Percentiles rank a stretch among this genome's conserved stretches.
Evolutionary conservation across 2,113 vertebrate genomes (phyloP).

Genomic region (Anhinga anhinga): DNA sequence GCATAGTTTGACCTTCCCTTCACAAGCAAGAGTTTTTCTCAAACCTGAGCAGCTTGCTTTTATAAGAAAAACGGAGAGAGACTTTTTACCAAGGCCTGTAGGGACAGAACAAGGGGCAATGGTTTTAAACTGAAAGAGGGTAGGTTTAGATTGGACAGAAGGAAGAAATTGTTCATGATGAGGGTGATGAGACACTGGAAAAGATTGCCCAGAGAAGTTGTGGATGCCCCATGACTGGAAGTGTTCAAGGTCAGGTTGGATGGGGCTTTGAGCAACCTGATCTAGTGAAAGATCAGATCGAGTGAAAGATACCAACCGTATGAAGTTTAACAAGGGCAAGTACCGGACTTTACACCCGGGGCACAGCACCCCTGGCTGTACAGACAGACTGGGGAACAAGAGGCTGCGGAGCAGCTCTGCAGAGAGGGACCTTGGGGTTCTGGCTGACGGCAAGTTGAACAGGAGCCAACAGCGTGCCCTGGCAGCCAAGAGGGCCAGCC

Average conservation of each 20-base stretch:
- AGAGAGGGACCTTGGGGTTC: too few species aligned
- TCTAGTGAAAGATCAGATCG: not conserved
- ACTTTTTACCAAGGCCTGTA: not conserved
- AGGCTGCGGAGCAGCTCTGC: too few species aligned
- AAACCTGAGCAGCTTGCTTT: not conserved
- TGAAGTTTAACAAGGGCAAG: too few species aligned
- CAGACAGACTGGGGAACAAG: too few species aligned
- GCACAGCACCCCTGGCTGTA: too few species aligned
- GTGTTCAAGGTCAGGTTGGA: not conserved
- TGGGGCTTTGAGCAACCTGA: fast-evolving
- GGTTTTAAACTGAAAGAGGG: not conserved
- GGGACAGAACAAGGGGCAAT: not conserved
- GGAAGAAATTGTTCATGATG: not conserved
- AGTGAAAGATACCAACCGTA: too few species aligned
- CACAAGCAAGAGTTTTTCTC: not conserved
- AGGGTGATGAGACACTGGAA: not conserved
- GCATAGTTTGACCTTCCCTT: not conserved
- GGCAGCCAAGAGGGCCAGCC: too few species aligned
- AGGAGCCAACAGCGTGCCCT: too few species aligned
- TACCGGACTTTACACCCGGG: too few species aligned
- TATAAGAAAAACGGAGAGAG: not conserved
- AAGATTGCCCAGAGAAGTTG: not conserved
- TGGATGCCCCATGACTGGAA: not conserved
- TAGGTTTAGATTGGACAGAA: not conserved
- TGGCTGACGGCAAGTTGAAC: too few species aligned